Evolutionary conservation across 2,113 vertebrate species (phyloP).

Genomic region (Hipposideros armiger): DNA sequence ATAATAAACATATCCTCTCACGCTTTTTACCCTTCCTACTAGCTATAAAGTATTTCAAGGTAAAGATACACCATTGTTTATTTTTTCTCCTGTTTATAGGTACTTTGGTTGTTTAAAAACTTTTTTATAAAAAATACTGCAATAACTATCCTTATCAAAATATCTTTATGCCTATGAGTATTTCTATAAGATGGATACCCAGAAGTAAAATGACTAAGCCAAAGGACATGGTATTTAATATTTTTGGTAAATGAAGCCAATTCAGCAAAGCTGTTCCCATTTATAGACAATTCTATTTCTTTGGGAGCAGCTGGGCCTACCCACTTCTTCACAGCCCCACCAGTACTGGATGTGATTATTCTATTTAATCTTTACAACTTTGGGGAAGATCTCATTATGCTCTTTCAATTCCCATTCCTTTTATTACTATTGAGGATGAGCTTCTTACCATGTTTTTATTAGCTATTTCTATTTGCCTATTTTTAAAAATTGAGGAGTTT

Average conservation of each 20-base stretch:
- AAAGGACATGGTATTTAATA: neutral
- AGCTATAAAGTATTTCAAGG: neutral
- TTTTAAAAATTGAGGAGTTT: neutral
- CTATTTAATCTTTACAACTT: neutral
- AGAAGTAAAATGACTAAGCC: neutral
- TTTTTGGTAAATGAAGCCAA: neutral
- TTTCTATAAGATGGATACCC: neutral
- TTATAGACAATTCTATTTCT: neutral
- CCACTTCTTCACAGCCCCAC: neutral
- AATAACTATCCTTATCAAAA: neutral
- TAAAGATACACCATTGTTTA: neutral
- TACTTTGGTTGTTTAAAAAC: neutral
- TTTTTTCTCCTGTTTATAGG: neutral
- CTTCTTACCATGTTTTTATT: neutral
- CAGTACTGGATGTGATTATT: neutral
- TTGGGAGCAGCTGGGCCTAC: too few species aligned
- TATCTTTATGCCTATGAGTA: neutral
- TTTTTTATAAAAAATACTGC: neutral
- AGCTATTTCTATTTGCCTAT: neutral
- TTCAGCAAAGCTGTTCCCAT: neutral
- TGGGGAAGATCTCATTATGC: neutral
- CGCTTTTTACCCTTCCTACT: neutral
- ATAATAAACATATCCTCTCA: neutral
- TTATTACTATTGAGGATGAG: neutral
- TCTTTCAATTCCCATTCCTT: neutral